Percentiles rank a stretch among this genome's conserved stretches.
phyloP scores from a whole-genome alignment of 2,113 vertebrate species.

The Cathartes aura region DNA sequence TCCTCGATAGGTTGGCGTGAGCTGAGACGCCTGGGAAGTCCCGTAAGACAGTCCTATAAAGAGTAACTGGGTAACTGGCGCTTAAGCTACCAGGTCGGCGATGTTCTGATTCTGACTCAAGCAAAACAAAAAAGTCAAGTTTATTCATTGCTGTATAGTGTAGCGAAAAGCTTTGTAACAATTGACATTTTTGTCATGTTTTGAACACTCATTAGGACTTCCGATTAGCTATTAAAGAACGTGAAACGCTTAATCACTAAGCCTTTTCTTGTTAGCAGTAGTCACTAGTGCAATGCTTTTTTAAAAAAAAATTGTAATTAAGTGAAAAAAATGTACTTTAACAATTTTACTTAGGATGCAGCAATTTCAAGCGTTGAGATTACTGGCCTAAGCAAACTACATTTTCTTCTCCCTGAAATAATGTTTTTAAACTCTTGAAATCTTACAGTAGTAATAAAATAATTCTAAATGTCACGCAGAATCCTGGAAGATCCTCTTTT shows the following conservation, averaged over 20 bases:
- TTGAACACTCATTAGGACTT: constrained; percentile 19
- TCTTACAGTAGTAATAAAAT: neutral
- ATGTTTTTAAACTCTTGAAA: neutral
- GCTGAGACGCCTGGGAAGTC: neutral
- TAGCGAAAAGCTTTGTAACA: neutral
- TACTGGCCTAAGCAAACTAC: neutral
- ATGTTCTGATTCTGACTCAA: neutral
- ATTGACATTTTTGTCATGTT: constrained; percentile 1
- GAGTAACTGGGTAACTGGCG: accelerated
- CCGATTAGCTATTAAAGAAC: constrained; percentile 42
- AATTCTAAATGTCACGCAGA: neutral
- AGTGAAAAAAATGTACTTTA: neutral
- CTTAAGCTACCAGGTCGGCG: neutral
- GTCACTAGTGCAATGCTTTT: neutral
- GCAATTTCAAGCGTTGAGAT: neutral
- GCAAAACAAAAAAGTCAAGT: neutral
- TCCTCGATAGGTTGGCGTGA: accelerated
- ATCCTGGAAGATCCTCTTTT: neutral
- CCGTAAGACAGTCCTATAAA: neutral
- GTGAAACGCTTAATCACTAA: constrained; percentile 21
- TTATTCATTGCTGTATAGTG: neutral
- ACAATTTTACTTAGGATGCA: neutral
- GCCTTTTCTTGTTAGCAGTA: constrained; percentile 19
- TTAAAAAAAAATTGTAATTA: neutral
- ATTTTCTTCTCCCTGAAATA: neutral